A percentile compares a stretch with the other conserved stretches of the same genome.
These are phyloP conservation scores for Tauraco hartlaubi DNA, from an alignment of 2,797 vertebrate species.

Conservation along the genomic window DNA sequence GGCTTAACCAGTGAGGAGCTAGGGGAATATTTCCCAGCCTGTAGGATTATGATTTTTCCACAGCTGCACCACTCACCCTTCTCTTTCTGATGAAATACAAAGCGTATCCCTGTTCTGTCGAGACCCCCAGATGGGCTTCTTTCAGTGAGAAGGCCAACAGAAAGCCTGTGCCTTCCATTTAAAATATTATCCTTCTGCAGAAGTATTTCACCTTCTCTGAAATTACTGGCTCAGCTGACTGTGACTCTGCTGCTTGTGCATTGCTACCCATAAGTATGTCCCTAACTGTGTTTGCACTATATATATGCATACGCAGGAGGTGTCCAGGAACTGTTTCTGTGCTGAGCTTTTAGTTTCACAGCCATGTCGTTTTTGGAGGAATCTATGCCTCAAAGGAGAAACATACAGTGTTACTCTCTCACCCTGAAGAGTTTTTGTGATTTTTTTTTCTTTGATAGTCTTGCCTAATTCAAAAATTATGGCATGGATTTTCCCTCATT, in stretches of 20 bases:
- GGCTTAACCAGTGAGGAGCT: not conserved
- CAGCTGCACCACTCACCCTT: not conserved
- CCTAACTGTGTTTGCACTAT: not conserved
- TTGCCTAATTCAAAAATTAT: not conserved
- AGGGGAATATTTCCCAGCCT: not conserved
- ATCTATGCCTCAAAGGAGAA: not conserved
- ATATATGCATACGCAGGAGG: slow-evolving; percentile 1
- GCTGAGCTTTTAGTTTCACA: slow-evolving; percentile 34
- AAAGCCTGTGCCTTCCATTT: not conserved
- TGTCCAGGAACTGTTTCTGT: slow-evolving; percentile 6
- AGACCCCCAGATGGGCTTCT: not conserved
- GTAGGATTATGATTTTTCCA: not conserved
- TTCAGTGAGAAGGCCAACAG: not conserved
- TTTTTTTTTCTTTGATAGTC: not conserved
- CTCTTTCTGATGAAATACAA: not conserved
- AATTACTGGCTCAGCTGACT: slow-evolving; percentile 17
- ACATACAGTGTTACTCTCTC: not conserved
- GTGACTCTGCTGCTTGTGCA: not conserved
- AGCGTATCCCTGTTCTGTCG: not conserved
- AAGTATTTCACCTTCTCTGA: not conserved
- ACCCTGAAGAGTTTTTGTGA: not conserved
- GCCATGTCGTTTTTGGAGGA: slow-evolving; percentile 3
- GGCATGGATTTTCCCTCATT: not conserved
- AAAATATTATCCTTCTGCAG: not conserved
- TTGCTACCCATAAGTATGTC: not conserved